A percentile compares a stretch with the other conserved stretches of the same genome.
Conservation (phyloP, 2,113 vertebrate species). For the Nanger granti region DNA sequence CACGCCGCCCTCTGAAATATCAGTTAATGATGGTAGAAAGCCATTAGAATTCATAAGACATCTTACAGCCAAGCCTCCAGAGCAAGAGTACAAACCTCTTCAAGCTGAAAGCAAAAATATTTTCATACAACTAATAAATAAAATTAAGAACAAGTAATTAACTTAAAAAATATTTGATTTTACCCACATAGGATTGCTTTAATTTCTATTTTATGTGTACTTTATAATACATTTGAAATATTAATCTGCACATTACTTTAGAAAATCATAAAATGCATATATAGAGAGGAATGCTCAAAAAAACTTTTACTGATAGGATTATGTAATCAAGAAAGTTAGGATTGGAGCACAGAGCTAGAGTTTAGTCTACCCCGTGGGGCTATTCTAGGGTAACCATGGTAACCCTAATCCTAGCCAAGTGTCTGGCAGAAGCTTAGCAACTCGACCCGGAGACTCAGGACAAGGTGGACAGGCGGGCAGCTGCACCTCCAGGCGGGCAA, state of each 20-base stretch:
- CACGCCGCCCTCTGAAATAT: fast-evolving
- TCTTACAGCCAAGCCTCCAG: not conserved
- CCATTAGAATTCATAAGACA: not conserved
- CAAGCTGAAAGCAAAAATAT: not conserved
- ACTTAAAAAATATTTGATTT: not conserved
- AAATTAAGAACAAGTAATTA: not conserved
- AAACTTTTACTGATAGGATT: not conserved
- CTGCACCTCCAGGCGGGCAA: fast-evolving
- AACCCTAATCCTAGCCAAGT: constrained; percentile 37
- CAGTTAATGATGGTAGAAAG: not conserved
- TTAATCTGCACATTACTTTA: not conserved
- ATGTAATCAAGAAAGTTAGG: not conserved
- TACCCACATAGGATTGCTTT: not conserved
- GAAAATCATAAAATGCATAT: not conserved
- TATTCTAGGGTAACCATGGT: constrained; percentile 47
- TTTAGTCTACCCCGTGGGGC: not conserved
- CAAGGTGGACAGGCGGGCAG: not conserved
- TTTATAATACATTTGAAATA: not conserved
- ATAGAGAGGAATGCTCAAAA: not conserved
- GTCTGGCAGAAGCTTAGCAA: constrained; percentile 33
- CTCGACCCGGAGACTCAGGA: not conserved
- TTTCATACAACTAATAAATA: not conserved
- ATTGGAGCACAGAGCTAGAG: not conserved
- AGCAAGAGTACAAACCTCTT: not conserved
- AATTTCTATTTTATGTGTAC: not conserved